Conservation (phyloP, 2,797 vertebrate species). For the Anniella stebbinsi region DNA sequence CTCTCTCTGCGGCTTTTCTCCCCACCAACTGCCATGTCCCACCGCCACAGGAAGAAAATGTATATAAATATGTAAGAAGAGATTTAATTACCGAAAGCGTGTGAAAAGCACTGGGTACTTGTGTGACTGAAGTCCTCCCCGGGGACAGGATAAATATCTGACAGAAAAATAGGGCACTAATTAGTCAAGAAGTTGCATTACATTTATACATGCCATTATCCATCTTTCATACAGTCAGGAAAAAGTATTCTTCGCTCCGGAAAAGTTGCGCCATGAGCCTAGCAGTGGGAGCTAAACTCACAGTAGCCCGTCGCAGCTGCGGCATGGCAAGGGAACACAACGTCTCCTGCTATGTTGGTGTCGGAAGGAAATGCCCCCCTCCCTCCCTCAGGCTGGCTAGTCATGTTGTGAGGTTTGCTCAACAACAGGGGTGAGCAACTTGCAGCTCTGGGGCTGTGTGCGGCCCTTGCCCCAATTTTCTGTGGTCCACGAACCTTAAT, state of each 20-base stretch:
- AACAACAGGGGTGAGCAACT: background rate
- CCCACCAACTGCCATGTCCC: background rate
- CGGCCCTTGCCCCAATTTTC: no score
- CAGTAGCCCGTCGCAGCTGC: background rate
- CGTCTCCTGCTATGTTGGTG: background rate
- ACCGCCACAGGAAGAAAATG: conserved; percentile 24
- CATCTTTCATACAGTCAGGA: conserved; percentile 41
- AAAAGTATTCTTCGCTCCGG: conserved; percentile 17
- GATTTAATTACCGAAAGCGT: conserved; percentile 55
- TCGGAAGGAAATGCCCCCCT: background rate
- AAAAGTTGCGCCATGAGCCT: conserved; percentile 12
- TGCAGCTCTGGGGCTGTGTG: background rate
- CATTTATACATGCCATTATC: conserved; percentile 37
- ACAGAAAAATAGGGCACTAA: conserved; percentile 64
- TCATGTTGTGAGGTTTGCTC: background rate
- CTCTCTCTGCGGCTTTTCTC: background rate
- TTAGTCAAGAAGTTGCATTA: conserved; percentile 66
- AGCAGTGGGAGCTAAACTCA: background rate
- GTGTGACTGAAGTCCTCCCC: conserved; percentile 55
- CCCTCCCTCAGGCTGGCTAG: background rate
- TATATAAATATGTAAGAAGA: conserved; percentile 54
- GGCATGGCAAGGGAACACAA: background rate
- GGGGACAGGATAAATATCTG: conserved; percentile 41
- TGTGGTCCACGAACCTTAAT: no score
- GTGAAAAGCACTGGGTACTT: conserved; percentile 54